A percentile compares a stretch with the other conserved stretches of the same genome.
These are phyloP conservation scores for Serranus cabrilla DNA, from an alignment of 2,797 vertebrate species.

Conservation along the genomic window DNA sequence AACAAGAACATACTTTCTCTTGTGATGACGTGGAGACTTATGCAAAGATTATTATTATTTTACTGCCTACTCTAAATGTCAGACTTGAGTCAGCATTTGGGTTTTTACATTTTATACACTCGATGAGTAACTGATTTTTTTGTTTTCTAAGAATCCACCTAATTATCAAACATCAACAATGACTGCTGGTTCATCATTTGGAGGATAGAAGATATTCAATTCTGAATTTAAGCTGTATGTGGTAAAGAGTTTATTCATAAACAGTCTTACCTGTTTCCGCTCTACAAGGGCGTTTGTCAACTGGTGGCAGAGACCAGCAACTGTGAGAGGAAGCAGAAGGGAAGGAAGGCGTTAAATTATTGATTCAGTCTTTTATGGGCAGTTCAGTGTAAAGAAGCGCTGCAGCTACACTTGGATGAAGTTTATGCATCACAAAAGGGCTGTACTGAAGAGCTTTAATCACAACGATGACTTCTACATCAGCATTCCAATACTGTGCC, in stretches of 20 bases:
- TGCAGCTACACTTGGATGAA: background rate
- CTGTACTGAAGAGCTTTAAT: no score
- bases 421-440: background rate
- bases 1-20: no score
- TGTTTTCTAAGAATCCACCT: background rate
- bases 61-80: background rate
- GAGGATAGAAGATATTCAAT: background rate
- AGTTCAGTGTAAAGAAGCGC: background rate
- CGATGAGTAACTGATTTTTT: background rate
- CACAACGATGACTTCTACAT: no score
- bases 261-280: slow-evolving; percentile 94
- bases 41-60: background rate
- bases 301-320: slow-evolving; percentile 99
- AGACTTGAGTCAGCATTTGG: background rate
- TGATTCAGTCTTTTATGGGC: background rate
- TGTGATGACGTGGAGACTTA: no score
- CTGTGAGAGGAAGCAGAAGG: slow-evolving; percentile 77
- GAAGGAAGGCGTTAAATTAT: slow-evolving; percentile 5
- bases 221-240: background rate
- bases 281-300: slow-evolving; percentile 99
- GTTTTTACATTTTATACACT: background rate
- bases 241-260: background rate
- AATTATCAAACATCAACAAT: background rate
- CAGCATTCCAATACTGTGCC: no score
- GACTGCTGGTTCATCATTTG: background rate